These are phyloP conservation scores for Eupithecia exiguata DNA, from an alignment of 2,888 invertebrate genomes.

Conservation along the genomic window DNA sequence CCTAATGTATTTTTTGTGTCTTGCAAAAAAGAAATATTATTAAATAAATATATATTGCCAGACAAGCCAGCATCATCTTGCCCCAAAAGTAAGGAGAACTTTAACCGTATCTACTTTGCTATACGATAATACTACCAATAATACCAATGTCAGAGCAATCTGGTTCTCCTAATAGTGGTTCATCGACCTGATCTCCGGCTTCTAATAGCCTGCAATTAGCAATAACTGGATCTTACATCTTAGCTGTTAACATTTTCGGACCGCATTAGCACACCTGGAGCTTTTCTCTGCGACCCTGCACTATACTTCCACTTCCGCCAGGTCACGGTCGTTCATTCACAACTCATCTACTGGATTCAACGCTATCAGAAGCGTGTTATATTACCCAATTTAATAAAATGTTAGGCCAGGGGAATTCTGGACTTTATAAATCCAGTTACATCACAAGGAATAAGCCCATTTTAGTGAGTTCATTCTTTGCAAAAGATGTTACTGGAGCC, in stretches of 20 bases:
- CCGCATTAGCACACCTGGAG: slow-evolving; percentile 55
- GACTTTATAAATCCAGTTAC: too few relatives aligned
- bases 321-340: slow-evolving; percentile 57
- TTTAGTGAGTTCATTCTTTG: too few relatives aligned
- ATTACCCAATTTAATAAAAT: not conserved
- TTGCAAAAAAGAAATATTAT: not conserved
- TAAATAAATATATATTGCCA: not conserved
- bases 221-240: slow-evolving; percentile 39
- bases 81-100: not conserved
- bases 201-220: slow-evolving; percentile 24
- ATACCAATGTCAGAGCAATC: not conserved
- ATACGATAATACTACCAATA: not conserved
- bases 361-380: not conserved
- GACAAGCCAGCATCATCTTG: not conserved
- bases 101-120: not conserved
- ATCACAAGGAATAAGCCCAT: too few relatives aligned
- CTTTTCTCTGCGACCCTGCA: slow-evolving; percentile 70
- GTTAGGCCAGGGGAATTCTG: too few relatives aligned
- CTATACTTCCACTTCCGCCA: slow-evolving; percentile 65
- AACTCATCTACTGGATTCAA: slow-evolving; percentile 1
- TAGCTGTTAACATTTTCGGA: slow-evolving; percentile 73
- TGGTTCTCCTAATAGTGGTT: not conserved
- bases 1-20: not conserved
- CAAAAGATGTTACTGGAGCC: too few relatives aligned
- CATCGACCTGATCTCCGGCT: slow-evolving; percentile 17